Evolutionary conservation across 2,888 invertebrate species (phyloP).

Genomic region (Cryptosula pallasiana): DNA sequence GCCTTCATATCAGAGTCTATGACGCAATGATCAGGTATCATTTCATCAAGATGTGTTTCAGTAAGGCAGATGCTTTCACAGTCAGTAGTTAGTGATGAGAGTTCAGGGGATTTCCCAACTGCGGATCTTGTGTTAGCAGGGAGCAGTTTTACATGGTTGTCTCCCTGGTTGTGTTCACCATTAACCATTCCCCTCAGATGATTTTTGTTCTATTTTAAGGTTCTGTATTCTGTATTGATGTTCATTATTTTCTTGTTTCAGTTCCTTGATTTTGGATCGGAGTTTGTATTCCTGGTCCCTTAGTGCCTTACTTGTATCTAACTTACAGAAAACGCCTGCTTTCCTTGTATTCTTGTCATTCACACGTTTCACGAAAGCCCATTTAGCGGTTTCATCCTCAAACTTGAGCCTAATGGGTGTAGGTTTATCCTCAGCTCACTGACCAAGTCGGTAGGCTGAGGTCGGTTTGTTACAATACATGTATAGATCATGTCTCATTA

Average conservation of each 20-base stretch:
- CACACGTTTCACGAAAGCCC: background rate
- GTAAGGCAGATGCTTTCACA: background rate
- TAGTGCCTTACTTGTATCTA: background rate
- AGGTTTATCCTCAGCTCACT: background rate
- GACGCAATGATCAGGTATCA: background rate
- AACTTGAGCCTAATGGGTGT: conserved; percentile 11
- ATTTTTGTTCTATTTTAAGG: conserved; percentile 4
- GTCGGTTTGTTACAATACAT: background rate
- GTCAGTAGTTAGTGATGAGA: background rate
- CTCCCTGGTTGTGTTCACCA: background rate
- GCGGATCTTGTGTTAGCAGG: conserved; percentile 3
- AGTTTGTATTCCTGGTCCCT: background rate
- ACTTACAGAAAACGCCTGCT: conserved; percentile 1
- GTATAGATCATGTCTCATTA: background rate
- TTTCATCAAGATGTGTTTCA: no score
- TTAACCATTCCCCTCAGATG: background rate
- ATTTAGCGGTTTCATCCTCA: background rate
- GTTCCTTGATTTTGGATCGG: no score
- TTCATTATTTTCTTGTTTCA: background rate
- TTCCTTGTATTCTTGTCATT: background rate
- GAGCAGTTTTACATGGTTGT: background rate
- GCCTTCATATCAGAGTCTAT: no score
- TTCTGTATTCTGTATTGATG: background rate
- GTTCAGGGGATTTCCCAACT: background rate
- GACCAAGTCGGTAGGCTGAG: background rate